Conservation (phyloP, 2,113 vertebrate genomes). For the Oreochromis tanganicae region DNA sequence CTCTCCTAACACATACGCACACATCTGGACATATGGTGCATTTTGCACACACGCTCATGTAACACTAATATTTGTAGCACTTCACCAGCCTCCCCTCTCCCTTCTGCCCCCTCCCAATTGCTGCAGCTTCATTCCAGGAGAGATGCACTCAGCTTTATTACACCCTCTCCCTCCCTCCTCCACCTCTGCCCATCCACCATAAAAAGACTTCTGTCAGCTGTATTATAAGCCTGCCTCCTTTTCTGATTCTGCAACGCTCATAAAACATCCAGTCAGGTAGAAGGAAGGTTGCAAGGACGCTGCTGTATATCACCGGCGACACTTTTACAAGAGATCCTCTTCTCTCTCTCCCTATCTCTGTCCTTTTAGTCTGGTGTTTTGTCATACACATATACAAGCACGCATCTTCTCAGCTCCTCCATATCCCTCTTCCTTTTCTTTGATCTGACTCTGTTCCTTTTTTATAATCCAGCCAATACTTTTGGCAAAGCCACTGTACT, state of each 20-base stretch:
- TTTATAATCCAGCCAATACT: neutral
- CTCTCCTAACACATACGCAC: neutral
- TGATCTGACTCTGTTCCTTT: neutral
- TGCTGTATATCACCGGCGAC: constrained; percentile 58
- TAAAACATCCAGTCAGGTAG: constrained; percentile 67
- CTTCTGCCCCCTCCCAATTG: neutral
- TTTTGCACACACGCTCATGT: neutral
- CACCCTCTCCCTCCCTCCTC: neutral
- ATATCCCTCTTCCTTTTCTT: neutral
- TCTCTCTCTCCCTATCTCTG: neutral
- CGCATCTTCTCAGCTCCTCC: neutral
- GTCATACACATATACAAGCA: constrained; percentile 5
- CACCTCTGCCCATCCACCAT: constrained; percentile 50
- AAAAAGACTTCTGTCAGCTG: constrained; percentile 74
- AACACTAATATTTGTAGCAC: constrained; percentile 14
- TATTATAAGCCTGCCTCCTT: constrained; percentile 60
- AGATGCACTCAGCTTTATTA: constrained; percentile 77
- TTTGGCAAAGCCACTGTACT: neutral
- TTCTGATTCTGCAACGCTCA: constrained; percentile 60
- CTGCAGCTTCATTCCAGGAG: constrained; percentile 56
- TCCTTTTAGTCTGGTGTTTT: neutral
- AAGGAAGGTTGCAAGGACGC: constrained; percentile 63
- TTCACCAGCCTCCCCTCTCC: neutral
- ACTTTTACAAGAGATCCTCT: constrained; percentile 46
- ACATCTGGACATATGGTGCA: neutral